phyloP scores from a whole-genome alignment of 1,140 invertebrate genomes.

The Nilaparvata lugens region DNA sequence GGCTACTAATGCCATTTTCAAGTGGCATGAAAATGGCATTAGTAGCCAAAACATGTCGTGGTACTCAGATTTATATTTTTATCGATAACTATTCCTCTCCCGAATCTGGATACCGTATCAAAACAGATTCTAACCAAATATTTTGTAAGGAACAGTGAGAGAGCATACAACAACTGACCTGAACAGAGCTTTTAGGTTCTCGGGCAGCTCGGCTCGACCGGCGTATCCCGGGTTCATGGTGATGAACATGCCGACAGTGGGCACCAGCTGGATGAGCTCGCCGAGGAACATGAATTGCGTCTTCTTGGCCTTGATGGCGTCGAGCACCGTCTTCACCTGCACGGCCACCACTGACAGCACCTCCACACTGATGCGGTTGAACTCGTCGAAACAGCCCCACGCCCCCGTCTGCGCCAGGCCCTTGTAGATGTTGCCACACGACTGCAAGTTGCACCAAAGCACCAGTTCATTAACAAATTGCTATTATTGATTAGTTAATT shows the following conservation, averaged over 20 bases:
- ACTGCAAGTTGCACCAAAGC: too few relatives aligned
- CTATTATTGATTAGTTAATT: too few relatives aligned
- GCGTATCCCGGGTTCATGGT: conserved; percentile 93
- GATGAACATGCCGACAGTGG: conserved; percentile 83
- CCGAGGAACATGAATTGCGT: conserved; percentile 75
- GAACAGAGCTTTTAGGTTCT: conserved; percentile 64
- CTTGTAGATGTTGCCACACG: conserved; percentile 86
- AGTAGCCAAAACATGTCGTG: too few relatives aligned
- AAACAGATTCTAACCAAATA: too few relatives aligned
- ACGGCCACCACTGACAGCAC: conserved; percentile 89
- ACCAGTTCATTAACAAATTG: too few relatives aligned
- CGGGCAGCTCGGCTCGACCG: conserved; percentile 74
- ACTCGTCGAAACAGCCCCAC: conserved; percentile 94
- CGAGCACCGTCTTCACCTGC: conserved; percentile 70
- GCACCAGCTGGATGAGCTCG: conserved; percentile 62
- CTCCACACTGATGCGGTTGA: conserved; percentile 88
- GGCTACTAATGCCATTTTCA: too few relatives aligned
- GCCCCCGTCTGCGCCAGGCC: conserved; percentile 86
- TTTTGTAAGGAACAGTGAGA: too few relatives aligned
- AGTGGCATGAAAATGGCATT: too few relatives aligned
- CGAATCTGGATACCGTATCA: too few relatives aligned
- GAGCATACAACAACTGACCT: conserved; percentile 40
- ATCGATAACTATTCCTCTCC: too few relatives aligned
- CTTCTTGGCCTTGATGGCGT: conserved; percentile 75
- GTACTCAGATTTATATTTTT: too few relatives aligned